Evolutionary conservation across 2,888 invertebrate species (phyloP).

Genomic region (Labia minor): DNA sequence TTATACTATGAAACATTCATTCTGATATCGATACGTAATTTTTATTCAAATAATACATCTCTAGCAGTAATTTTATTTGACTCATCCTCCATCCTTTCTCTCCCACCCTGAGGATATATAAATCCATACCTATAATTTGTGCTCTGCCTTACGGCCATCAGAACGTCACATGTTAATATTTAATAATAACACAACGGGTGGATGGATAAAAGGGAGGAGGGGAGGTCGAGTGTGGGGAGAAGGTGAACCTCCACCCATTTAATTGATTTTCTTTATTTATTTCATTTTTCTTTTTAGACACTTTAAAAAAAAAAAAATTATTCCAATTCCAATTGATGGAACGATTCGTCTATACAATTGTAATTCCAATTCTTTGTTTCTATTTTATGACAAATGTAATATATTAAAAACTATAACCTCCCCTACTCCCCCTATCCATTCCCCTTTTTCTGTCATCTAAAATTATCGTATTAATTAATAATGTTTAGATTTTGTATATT

Average conservation of each 20-base stretch:
- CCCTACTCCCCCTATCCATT: no score
- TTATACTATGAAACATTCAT: slow-evolving; percentile 5
- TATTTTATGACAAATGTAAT: no score
- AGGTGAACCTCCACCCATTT: no score
- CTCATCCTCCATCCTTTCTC: not conserved
- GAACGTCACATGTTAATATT: not conserved
- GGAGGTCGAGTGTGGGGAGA: no score
- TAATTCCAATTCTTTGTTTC: no score
- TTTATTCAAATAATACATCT: slow-evolving; percentile 8
- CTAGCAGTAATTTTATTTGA: slow-evolving; percentile 8
- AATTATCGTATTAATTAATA: not conserved
- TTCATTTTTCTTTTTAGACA: not conserved
- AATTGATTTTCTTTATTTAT: not conserved
- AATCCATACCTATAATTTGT: slow-evolving; percentile 13
- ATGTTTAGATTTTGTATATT: slow-evolving; percentile 13
- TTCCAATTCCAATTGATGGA: not conserved
- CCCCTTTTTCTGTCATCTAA: not conserved
- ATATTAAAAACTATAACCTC: no score
- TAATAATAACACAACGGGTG: not conserved
- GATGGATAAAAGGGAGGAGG: not conserved
- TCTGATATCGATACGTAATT: not conserved
- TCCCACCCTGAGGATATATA: not conserved
- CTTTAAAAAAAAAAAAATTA: not conserved
- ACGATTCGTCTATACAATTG: no score
- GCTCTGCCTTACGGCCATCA: not conserved